Conservation (phyloP, 1,140 invertebrate species). For the Vanessa atalanta region DNA sequence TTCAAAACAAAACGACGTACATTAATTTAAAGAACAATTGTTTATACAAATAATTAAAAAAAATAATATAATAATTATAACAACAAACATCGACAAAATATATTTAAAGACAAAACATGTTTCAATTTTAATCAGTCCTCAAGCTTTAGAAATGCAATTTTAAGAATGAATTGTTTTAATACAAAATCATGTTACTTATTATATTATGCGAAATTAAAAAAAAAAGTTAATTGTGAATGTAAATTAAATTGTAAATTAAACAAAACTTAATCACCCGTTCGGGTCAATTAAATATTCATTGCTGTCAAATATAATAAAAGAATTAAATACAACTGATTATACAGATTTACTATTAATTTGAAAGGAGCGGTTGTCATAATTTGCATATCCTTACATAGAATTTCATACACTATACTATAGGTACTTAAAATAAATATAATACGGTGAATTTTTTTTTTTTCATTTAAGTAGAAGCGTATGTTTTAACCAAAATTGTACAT, state of each 20-base stretch:
- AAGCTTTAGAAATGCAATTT: slow-evolving; percentile 79
- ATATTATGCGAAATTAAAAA: slow-evolving; percentile 74
- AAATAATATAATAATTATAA: slow-evolving; percentile 84
- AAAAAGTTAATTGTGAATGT: slow-evolving; percentile 60
- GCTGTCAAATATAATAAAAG: slow-evolving; percentile 51
- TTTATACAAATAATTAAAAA: slow-evolving; percentile 84
- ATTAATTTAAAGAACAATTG: slow-evolving; percentile 86
- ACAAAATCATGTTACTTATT: slow-evolving; percentile 62
- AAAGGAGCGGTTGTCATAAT: slow-evolving; percentile 72
- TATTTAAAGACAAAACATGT: slow-evolving; percentile 80
- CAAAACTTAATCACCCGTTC: slow-evolving; percentile 64
- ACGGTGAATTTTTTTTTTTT: slow-evolving; percentile 70
- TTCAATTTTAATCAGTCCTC: slow-evolving; percentile 77
- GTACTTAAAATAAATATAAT: slow-evolving; percentile 78
- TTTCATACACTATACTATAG: slow-evolving; percentile 72
- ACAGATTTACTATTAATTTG: slow-evolving; percentile 58
- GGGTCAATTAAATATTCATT: slow-evolving; percentile 56
- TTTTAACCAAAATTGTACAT: slow-evolving; percentile 57
- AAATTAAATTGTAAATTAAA: slow-evolving; percentile 54
- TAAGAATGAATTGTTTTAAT: slow-evolving; percentile 73
- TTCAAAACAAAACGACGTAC: slow-evolving; percentile 86
- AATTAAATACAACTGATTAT: slow-evolving; percentile 53
- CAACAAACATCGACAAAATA: slow-evolving; percentile 83
- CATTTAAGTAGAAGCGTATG: slow-evolving; percentile 77
- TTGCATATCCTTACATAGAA: slow-evolving; percentile 69